Evolutionary conservation across 2,888 invertebrate species (phyloP), one percentile per base, ranked within the genome.

Genomic region (Panzeria rudis): DNA sequence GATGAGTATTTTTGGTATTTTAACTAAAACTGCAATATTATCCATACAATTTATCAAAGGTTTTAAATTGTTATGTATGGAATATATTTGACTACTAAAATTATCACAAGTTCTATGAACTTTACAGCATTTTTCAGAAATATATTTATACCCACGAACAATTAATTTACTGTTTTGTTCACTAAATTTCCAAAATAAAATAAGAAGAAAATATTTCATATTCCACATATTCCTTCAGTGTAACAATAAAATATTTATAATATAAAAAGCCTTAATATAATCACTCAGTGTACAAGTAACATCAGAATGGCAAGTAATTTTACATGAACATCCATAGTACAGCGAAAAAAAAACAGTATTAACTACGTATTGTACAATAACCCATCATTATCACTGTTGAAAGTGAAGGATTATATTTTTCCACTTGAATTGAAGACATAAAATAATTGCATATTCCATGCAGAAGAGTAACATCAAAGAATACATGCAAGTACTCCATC

Each of bases 281-380:
- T 29, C 29, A 29, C 29, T 29, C 5, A 2, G 32, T 29, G 15
- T 52, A 35, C 23, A 56, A 64, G 61, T 50, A 50, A 59, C n/a
- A 44, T 15, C 17, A 50, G 47, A 73, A 80, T 81, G 84, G 73
- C 84, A 84, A 41, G 68, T 77, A 73, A 61, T 69, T 81, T 81
- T 77, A 72, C 68, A 77, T 77, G 84, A 72, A 61, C 35, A 66
- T 81, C 61, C 72, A 61, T 38, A 32, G 38, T 6, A 56, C 32
- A 64, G 7, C n/a, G n/a, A n/a, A n/a, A 9, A 6, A 44, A 41
- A 52, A 38, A 44, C 32, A 61, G 0, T 13, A 38, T 3, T 11
- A 38, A 38, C 11, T 38, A 11, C 3, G 38, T 13, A 38, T 38
- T 29, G 11, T 9, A 38, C 38, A 23, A 0, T 8, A n/a, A 23